phyloP scores from a whole-genome alignment of 2,797 vertebrate genomes.

The Cyclopterus lumpus region DNA sequence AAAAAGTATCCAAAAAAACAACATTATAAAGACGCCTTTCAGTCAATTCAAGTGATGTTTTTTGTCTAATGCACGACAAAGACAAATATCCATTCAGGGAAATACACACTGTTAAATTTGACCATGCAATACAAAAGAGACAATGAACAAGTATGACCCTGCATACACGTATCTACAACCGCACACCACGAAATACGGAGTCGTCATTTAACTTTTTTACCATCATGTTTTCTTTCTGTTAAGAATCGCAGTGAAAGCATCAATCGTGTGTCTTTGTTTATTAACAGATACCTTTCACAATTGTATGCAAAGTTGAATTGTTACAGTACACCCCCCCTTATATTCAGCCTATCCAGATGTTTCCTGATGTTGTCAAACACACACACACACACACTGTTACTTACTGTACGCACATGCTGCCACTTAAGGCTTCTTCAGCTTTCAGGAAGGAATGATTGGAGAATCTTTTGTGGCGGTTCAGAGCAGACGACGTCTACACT shows the following conservation, averaged over 20 bases:
- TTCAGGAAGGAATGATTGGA: slow-evolving; percentile 22
- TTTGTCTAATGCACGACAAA: not conserved
- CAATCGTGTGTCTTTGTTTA: not conserved
- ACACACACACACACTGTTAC: not conserved
- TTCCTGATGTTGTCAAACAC: not conserved
- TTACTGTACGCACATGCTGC: slow-evolving; percentile 1
- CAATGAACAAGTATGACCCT: not conserved
- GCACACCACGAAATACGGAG: not conserved
- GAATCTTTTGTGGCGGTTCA: slow-evolving; percentile 22
- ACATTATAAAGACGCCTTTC: not conserved
- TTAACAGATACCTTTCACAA: not conserved
- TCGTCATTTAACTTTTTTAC: not conserved
- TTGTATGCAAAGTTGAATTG: slow-evolving; percentile 1
- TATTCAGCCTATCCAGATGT: slow-evolving; percentile 5
- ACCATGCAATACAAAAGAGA: not conserved
- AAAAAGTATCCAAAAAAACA: not conserved
- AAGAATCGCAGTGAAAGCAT: not conserved
- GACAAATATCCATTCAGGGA: not conserved
- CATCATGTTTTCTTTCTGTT: not conserved
- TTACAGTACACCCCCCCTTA: not conserved
- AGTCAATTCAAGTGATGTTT: not conserved
- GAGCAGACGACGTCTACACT: slow-evolving; percentile 13
- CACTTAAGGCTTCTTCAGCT: slow-evolving; percentile 20
- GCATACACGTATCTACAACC: not conserved
- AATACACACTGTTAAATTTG: not conserved